A percentile compares a stretch with the other conserved stretches of the same genome.
These are phyloP conservation scores for Orchestes rusci DNA, from an alignment of 2,888 invertebrate species.

Conservation along the genomic window DNA sequence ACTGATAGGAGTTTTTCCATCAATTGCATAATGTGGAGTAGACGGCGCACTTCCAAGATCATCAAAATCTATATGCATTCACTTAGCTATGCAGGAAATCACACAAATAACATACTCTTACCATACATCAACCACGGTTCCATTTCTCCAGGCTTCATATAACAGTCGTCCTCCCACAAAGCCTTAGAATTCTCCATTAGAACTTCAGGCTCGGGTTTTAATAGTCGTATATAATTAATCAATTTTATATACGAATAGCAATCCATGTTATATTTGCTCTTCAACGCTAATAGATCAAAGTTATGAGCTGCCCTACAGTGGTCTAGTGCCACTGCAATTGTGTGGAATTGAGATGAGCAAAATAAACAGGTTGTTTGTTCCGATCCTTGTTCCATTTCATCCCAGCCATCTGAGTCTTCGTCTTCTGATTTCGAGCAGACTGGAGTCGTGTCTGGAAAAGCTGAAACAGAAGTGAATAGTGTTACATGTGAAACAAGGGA, in stretches of 20 bases:
- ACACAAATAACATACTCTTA: slow-evolving; percentile 34
- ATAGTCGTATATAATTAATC: slow-evolving; percentile 69
- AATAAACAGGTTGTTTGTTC: slow-evolving; percentile 61
- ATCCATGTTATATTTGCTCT: slow-evolving; percentile 67
- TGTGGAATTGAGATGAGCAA: slow-evolving; percentile 55
- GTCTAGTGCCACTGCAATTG: slow-evolving; percentile 56
- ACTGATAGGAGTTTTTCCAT: slow-evolving; percentile 43
- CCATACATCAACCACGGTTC: slow-evolving; percentile 83
- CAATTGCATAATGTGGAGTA: slow-evolving; percentile 44
- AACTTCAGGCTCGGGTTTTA: slow-evolving; percentile 52
- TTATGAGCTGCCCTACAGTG: slow-evolving; percentile 61
- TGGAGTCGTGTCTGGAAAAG: slow-evolving; percentile 14
- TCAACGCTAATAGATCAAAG: slow-evolving; percentile 58
- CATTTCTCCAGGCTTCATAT: slow-evolving; percentile 67
- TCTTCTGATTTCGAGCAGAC: slow-evolving; percentile 28
- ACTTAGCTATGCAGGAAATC: neutral
- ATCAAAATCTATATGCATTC: slow-evolving; percentile 44
- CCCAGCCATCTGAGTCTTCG: slow-evolving; percentile 48
- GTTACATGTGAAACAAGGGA: no score
- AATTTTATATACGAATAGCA: slow-evolving; percentile 75
- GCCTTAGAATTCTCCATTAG: slow-evolving; percentile 46
- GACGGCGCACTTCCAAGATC: slow-evolving; percentile 45
- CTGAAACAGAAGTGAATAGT: no score
- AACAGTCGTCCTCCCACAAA: slow-evolving; percentile 70
- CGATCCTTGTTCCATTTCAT: slow-evolving; percentile 48